Evolutionary conservation across 2,113 vertebrate genomes (phyloP).

Genomic region (Phalacrocorax carbo): DNA sequence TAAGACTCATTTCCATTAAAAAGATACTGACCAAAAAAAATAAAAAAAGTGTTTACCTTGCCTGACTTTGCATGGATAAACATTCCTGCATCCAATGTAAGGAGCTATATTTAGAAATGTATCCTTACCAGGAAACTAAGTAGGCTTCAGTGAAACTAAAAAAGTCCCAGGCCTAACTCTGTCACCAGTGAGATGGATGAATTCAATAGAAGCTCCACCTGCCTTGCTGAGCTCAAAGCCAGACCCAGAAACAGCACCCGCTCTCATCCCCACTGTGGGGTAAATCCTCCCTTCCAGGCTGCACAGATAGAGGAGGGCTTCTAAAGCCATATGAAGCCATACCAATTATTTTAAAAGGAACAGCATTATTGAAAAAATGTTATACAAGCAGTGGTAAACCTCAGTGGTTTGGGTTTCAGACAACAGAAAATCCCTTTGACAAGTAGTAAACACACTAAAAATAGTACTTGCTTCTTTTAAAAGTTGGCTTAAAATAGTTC

Average conservation of each 20-base stretch:
- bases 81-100: constrained; percentile 20
- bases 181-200: background rate
- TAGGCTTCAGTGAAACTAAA: constrained; percentile 14
- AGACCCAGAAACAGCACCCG: background rate
- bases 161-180: background rate
- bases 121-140: constrained; percentile 5
- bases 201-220: background rate
- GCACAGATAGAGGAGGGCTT: background rate
- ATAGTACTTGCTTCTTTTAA: constrained; percentile 14
- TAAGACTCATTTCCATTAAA: background rate
- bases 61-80: constrained; percentile 37
- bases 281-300: background rate
- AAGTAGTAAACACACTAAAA: constrained; percentile 65
- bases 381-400: constrained; percentile 83
- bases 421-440: constrained; percentile 58
- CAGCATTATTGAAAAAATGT: constrained; percentile 72
- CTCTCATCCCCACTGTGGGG: background rate
- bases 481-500: constrained; percentile 39
- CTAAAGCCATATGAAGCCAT: constrained; percentile 50
- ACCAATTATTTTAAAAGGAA: constrained; percentile 29
- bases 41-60: constrained; percentile 1
- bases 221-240: background rate
- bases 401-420: constrained; percentile 66
- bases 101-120: constrained; percentile 40
- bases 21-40: background rate